Evolutionary conservation across 2,113 vertebrate species (phyloP), one percentile per base, ranked within the genome.

Genomic region (Lagopus muta): DNA sequence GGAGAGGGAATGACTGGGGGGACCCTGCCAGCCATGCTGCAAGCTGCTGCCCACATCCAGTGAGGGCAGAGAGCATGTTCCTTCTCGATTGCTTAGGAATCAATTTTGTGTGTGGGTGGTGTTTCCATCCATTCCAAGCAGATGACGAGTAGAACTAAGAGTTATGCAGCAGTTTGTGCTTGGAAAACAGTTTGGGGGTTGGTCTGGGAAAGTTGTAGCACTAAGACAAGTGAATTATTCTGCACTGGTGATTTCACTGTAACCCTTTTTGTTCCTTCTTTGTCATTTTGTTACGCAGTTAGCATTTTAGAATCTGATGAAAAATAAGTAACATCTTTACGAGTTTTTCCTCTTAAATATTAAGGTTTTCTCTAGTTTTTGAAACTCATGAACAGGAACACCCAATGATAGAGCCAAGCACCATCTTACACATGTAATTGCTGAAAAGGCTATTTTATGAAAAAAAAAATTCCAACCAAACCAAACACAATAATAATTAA

Each of bases 41-140:
- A 81, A 78, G 15, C 17, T 87, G n/a, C 52, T 55, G 12, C 2
- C 48, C 27, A 4, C 4, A 48, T 48, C 47, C 38, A 55, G 50
- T 1, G 1, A 86, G 30, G 25, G 12, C 57, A 54, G 30, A 38
- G 3, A 6, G 52, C 17, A 9, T 72, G 15, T 10, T 55, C 16
- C 57, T 45, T 62, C 10, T n/a, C 19, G 43, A 8, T 2, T 84
- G 10, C 34, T 62, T 8, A 6, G n/a, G 38, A 55, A 54, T 54
- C 27, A 28, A 48, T 17, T 60, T 85, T 3, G 11, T 8, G 9
- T 34, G 22, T 17, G 20, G 32, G 30, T 34, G 36, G 20, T 58
- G 11, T 4, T 54, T n/a, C n/a, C 69, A 43, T 7, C n/a, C 50
- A 17, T 38, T 40, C 19, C 0, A 3, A 34, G 43, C 2, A 42